Evolutionary conservation across 2,797 vertebrate species (phyloP), one percentile per base, ranked within the genome.

Genomic region (Neosilurus mollespiculum): DNA sequence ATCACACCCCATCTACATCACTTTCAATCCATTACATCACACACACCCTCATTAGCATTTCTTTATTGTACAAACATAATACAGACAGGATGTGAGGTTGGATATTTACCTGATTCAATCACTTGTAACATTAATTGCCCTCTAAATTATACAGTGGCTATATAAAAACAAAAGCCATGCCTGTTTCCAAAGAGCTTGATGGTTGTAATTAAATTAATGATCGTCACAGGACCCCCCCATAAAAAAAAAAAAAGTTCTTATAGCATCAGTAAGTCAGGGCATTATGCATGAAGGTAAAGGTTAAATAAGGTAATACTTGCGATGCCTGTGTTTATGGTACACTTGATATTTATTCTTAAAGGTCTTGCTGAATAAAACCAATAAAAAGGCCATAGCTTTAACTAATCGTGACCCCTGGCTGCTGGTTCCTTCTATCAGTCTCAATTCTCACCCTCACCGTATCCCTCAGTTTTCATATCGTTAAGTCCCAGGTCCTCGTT

Each of bases 401-500:
- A 54, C n/a, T 58, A 82, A 80, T 54, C 7, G 53, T 8, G 6
- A 34, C 7, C 26, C 30, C 24, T 59, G 56, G 22, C 30, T 51
- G 49, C 56, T 65, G 43, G 70, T 59, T 59, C 67, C 73, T 12
- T 20, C 54, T 30, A 30, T 62, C 37, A 10, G 4, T 34, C 51
- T 75, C 34, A 81, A 22, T 67, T 43, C 24, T 69, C 62, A 18
- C 34, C 76, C 43, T 93, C 87, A 14, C 90, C 91, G 1, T 98
- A 99, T 37, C 93, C 95, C 72, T 99, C 98, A 0, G 97, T 98
- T 87, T 91, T 96, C 97, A 99, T 98, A 90, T 98, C 97, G 3
- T 98, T 99, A n/a, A 99, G 91, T 7, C 98, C 98, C 9, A 99
- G 93, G 0, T 98, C 97, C 15, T 99, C 98, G 0, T 99, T 97